Base-by-base conservation (phyloP, 1,140 invertebrate genomes). In the Bombus consobrinus region DNA sequence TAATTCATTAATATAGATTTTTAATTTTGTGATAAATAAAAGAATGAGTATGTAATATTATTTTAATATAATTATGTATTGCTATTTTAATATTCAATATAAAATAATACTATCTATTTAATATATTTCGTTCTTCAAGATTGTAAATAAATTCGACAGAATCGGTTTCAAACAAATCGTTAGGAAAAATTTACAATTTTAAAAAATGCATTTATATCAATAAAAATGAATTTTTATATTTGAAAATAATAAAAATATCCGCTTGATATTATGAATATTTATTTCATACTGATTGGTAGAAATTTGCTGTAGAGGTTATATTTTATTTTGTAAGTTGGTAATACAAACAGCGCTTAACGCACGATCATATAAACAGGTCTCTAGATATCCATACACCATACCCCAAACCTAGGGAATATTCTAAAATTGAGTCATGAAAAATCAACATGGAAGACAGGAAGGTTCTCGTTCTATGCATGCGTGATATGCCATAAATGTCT, bases 11-110 rank as follows among this genome's bases (percentile, higher is more conserved):
- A 41, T 34, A 47, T 43, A 9, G 28, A 64, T 34, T 64, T 82
- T 62, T 37, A 34, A 64, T 37, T 32, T 32, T 62, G 57, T 22
- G 13, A 75, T 13, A 37, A 82, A 47, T 47, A 47, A 47, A 57
- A 47, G n/a, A 22, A 57, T 3, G 32, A 3, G 13, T 28, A 34
- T 57, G 15, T 43, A 72, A 72, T 81, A 59, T 53, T 53, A 53
- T 81, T 57, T 28, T 62, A n/a, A 13, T 62, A 12, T 62, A 62
- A 59, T 59, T 59, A 59, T 59, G 57, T 59, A 59, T 28, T 28
- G 57, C 12, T 59, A 62, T 41, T 81, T n/a, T 34, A 73, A 62
- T 72, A 73, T 43, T 15, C 13, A 37, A 57, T 59, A 76, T 59
- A n/a, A n/a, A 41, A 72, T 59, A 28, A 72, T 76, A 22, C 18